These are phyloP conservation scores for Halcyon leucocephala DNA, from an alignment of 2,797 vertebrate species.

Conservation along the genomic window DNA sequence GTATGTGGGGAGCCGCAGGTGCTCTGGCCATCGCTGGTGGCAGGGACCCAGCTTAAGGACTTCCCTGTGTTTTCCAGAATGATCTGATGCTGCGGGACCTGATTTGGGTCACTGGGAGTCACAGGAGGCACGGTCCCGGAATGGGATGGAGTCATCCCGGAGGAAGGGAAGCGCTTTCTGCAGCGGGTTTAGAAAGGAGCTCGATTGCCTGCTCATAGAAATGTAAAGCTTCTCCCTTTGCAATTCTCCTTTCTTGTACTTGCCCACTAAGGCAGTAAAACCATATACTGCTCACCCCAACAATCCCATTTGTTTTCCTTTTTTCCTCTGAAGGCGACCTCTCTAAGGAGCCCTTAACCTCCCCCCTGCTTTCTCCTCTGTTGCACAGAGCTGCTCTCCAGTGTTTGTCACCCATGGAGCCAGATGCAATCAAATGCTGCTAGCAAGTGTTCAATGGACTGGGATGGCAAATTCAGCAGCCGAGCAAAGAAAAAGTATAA, in stretches of 20 bases:
- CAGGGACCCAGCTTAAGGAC: background rate
- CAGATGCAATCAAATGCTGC: background rate
- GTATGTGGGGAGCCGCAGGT: background rate
- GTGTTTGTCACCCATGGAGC: constrained; percentile 1
- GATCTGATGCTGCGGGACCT: fast-evolving
- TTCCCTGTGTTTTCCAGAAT: fast-evolving
- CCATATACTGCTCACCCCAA: constrained; percentile 57
- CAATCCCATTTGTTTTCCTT: constrained; percentile 63
- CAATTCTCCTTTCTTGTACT: constrained; percentile 60
- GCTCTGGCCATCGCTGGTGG: fast-evolving
- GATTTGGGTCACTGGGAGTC: background rate
- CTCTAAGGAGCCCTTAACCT: constrained; percentile 39
- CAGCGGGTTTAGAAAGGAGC: background rate
- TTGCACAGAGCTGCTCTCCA: background rate
- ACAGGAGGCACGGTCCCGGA: background rate
- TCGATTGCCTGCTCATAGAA: constrained; percentile 51
- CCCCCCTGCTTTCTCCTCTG: constrained; percentile 4
- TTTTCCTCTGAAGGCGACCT: constrained; percentile 32
- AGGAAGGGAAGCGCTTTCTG: background rate
- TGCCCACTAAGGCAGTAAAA: constrained; percentile 63
- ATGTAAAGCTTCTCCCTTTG: constrained; percentile 47
- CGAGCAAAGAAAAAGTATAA: background rate
- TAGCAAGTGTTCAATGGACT: fast-evolving
- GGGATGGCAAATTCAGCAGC: background rate
- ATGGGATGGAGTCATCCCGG: background rate